A percentile compares a stretch with the other conserved stretches of the same genome.
Conservation (phyloP, 2,797 vertebrate genomes). For the Pyrocephalus nanus region DNA sequence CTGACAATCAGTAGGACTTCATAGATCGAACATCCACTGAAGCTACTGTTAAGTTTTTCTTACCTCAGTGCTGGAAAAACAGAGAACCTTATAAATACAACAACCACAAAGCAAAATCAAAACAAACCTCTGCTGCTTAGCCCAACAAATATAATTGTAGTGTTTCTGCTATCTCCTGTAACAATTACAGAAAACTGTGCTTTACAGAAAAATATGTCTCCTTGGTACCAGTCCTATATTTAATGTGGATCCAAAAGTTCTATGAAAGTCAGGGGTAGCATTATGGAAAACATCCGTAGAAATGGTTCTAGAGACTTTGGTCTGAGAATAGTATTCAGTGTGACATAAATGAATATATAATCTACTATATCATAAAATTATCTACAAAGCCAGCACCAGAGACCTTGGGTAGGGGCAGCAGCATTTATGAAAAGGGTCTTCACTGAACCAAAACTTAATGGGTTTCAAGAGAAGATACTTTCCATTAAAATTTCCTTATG, state of each 20-base stretch:
- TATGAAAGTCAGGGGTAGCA: rapidly evolving
- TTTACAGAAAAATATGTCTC: background rate
- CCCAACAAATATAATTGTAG: background rate
- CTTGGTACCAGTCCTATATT: background rate
- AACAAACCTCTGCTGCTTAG: background rate
- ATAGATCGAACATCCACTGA: rapidly evolving
- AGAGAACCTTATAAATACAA: background rate
- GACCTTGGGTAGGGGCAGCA: background rate
- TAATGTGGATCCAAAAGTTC: background rate
- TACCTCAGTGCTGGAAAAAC: background rate
- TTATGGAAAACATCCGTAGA: background rate
- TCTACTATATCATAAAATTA: background rate
- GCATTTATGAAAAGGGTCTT: background rate
- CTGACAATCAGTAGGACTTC: background rate
- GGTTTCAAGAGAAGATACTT: background rate
- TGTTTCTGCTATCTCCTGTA: background rate
- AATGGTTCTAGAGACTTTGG: background rate
- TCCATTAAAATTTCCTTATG: background rate
- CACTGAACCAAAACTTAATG: background rate
- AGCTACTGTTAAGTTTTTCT: background rate
- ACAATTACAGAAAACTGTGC: background rate
- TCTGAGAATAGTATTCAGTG: rapidly evolving
- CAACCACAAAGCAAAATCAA: background rate
- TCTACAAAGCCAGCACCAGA: background rate
- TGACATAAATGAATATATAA: background rate